These are phyloP conservation scores for Diphyllodes magnificus DNA, from an alignment of 2,113 vertebrate genomes.

Conservation along the genomic window DNA sequence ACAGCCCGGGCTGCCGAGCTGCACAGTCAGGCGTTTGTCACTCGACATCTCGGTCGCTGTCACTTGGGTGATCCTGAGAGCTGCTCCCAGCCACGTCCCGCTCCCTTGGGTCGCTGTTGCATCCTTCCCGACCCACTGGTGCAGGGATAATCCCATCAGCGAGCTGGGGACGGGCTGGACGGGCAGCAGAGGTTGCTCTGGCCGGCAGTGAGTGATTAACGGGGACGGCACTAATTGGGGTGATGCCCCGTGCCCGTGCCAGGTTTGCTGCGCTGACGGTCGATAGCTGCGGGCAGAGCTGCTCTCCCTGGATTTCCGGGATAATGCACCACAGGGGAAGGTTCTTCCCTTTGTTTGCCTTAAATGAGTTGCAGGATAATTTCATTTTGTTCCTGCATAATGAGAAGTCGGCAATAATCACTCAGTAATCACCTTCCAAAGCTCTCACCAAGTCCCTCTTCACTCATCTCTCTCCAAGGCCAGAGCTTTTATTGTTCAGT, in stretches of 20 bases:
- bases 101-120: neutral
- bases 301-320: neutral
- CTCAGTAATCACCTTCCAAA: neutral
- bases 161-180: neutral
- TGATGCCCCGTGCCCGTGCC: neutral
- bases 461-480: neutral
- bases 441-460: neutral
- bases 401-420: slow-evolving; percentile 9
- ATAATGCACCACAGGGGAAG: neutral
- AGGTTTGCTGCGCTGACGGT: neutral
- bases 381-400: slow-evolving; percentile 2
- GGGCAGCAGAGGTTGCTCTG: neutral
- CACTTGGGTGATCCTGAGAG: neutral
- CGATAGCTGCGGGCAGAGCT: neutral
- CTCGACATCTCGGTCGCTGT: slow-evolving; percentile 8
- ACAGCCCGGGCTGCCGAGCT: neutral
- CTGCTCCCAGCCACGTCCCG: neutral
- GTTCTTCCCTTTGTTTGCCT: slow-evolving; percentile 12
- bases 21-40: slow-evolving; percentile 13
- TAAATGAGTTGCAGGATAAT: neutral
- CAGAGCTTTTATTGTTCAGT: neutral
- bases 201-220: neutral
- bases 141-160: neutral
- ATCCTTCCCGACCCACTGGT: rapidly evolving
- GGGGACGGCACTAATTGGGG: neutral